Base-by-base conservation (phyloP, 53 echinoderm and acorn worm species). In the Apostichopus leukothele region DNA sequence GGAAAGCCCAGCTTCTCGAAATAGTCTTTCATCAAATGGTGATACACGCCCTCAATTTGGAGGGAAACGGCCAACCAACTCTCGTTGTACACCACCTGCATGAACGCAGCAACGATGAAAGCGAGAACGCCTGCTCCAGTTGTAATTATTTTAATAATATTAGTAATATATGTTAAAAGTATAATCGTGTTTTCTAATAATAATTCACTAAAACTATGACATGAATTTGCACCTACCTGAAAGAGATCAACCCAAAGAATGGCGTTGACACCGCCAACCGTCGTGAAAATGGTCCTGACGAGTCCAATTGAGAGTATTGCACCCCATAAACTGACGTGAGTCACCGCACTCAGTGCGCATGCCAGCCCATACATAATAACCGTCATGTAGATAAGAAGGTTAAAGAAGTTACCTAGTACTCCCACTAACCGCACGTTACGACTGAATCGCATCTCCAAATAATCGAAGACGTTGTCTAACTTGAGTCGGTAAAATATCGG, bases 221-320 rank as follows among this genome's bases (percentile, higher is more conserved):
- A 1, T 57, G 3, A 57, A 57, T 57, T 57, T 57, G 5, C 68
- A 13, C 19, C 25, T 57, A 84, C 84, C 84, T 84, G 84, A 60
- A 84, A 84, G 13, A 84, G 84, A 27, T 84, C 84, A 10, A 84
- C 61, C 84, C 84, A 84, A 4, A 84, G 84, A 9, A 84, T 63
- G 8, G 84, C 60, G 61, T 84, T 84, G 84, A 84, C 84, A 6
- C 88, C 88, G 53, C 88, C 75, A 19, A 87, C 60, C 75, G 75
- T 87, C 4, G 88, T 87, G 75, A 87, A 87, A 50, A 87, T 75
- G 59, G 88, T 87, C 74, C 88, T 87, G n/a, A 87, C 88, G 50
- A 87, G 73, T 23, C 88, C 88, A 8, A 87, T 87, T 1, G 88
- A 87, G 8, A 87, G 75, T 21, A 87, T 87, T 14, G 88, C 88